Evolutionary conservation across 1,140 invertebrate genomes (phyloP).

Genomic region (Drosophila pachea): DNA sequence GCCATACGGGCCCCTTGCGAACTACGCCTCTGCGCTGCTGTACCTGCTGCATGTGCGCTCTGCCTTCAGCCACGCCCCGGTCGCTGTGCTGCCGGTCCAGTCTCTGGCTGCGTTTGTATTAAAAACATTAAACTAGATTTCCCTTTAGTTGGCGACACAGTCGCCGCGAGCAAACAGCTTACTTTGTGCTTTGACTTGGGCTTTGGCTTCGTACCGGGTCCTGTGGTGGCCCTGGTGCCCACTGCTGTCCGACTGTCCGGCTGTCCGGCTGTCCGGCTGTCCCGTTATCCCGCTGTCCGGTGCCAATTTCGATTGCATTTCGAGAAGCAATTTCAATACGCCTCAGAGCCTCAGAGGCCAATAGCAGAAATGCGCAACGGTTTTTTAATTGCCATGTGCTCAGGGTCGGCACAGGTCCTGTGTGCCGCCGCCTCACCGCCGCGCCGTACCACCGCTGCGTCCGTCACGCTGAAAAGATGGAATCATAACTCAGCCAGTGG

Average conservation of each 20-base stretch:
- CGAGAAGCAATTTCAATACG: slow-evolving; percentile 74
- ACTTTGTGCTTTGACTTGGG: slow-evolving; percentile 57
- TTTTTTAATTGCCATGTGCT: slow-evolving; percentile 74
- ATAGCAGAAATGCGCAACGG: slow-evolving; percentile 61
- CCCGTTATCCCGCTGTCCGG: slow-evolving; percentile 38
- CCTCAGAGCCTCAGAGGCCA: slow-evolving; percentile 57
- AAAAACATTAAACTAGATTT: slow-evolving; percentile 78
- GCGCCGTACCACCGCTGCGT: too few species aligned
- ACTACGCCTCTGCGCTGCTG: slow-evolving; percentile 27
- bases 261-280: slow-evolving; percentile 1
- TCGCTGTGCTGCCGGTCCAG: slow-evolving; percentile 11
- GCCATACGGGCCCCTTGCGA: neutral
- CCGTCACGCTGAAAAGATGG: slow-evolving; percentile 46
- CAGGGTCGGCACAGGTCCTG: slow-evolving; percentile 32
- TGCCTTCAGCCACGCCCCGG: neutral
- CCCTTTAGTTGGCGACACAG: slow-evolving; percentile 64
- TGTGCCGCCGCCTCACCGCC: too few species aligned
- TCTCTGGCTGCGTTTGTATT: slow-evolving; percentile 68
- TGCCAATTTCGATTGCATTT: slow-evolving; percentile 67
- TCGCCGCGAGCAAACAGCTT: slow-evolving; percentile 61
- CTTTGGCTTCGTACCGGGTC: slow-evolving; percentile 6
- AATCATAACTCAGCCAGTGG: slow-evolving; percentile 61
- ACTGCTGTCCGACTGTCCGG: neutral
- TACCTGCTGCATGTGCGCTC: slow-evolving; percentile 8
- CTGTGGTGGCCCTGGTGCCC: too few species aligned